A percentile compares a stretch with the other conserved stretches of the same genome.
Evolutionary conservation across 2,797 vertebrate genomes (phyloP).

Genomic region (Eremophila alpestris): DNA sequence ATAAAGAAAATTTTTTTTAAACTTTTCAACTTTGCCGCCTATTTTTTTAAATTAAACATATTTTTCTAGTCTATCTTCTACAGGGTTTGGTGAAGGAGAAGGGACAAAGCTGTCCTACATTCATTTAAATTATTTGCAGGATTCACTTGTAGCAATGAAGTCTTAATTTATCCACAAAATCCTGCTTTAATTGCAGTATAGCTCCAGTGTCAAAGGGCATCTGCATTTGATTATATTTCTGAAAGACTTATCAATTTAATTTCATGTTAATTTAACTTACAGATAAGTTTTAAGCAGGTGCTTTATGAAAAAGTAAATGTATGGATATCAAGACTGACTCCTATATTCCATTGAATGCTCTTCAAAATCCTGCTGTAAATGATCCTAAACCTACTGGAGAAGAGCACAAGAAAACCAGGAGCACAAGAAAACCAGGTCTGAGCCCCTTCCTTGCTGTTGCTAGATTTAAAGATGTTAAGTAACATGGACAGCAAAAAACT

Average conservation of each 20-base stretch:
- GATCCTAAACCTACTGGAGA: neutral
- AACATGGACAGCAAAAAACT: neutral
- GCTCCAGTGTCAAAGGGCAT: neutral
- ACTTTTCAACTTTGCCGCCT: neutral
- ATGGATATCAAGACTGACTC: neutral
- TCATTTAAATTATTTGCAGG: neutral
- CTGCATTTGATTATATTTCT: neutral
- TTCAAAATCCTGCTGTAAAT: neutral
- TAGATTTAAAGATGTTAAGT: neutral
- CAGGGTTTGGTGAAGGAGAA: neutral
- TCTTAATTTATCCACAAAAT: slow-evolving; percentile 7
- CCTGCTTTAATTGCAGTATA: neutral
- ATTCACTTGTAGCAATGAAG: neutral
- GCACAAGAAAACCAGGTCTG: neutral
- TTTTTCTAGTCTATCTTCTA: neutral
- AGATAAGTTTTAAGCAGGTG: neutral
- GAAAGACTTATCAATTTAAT: neutral
- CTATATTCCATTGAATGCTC: neutral
- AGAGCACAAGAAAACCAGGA: neutral
- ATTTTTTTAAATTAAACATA: neutral
- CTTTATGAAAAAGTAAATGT: neutral
- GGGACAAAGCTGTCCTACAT: neutral
- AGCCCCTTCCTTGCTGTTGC: neutral
- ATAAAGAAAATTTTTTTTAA: neutral
- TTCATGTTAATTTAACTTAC: neutral